Evolutionary conservation across 2,888 invertebrate species (phyloP).

Genomic region (Epicampocera succincta): DNA sequence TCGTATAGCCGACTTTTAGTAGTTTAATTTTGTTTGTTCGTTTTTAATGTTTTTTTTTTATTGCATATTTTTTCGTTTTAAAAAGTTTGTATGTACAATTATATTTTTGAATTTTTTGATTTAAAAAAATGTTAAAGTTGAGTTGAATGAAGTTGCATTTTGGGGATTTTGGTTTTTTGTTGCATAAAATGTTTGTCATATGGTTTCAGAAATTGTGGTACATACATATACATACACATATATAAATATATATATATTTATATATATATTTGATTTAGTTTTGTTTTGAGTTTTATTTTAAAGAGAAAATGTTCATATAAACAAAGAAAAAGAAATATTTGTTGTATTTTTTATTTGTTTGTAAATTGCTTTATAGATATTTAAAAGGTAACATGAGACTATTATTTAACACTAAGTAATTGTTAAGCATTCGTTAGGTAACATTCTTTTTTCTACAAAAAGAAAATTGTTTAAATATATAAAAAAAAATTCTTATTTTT

Average conservation of each 20-base stretch:
- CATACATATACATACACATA: no score
- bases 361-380: conserved; percentile 53
- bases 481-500: no score
- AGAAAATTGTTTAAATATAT: conserved; percentile 30
- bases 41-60: conserved; percentile 59
- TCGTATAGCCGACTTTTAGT: conserved; percentile 95
- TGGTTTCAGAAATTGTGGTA: conserved; percentile 48
- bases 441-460: conserved; percentile 4
- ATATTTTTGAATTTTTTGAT: conserved; percentile 26
- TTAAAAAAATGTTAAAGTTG: conserved; percentile 49
- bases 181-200: conserved; percentile 62
- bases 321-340: conserved; percentile 80
- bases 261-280: conserved; percentile 18
- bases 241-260: no score
- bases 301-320: conserved; percentile 74
- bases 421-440: conserved; percentile 28
- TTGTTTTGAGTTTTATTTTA: conserved; percentile 9
- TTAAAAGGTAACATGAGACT: conserved; percentile 62
- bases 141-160: conserved; percentile 56
- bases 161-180: conserved; percentile 53
- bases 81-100: conserved; percentile 46
- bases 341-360: conserved; percentile 69
- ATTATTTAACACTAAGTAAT: conserved; percentile 43
- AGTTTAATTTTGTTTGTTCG: conserved; percentile 65
- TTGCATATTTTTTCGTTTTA: conserved; percentile 38